Percentiles rank a stretch among this genome's conserved stretches.
Conservation (phyloP, 1,140 invertebrate genomes). For the Glossosoma conforme region DNA sequence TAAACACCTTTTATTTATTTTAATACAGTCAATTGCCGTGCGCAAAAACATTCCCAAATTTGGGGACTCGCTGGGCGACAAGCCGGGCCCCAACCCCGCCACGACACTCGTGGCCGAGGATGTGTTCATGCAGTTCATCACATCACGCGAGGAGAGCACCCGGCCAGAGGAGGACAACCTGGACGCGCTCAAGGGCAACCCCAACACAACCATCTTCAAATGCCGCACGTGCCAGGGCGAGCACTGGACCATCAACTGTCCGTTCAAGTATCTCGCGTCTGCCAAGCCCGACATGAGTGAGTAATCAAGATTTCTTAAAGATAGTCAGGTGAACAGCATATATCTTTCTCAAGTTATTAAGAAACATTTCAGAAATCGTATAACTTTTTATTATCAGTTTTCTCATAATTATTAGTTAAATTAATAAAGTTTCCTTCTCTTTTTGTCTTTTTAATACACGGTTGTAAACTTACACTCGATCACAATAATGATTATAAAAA, state of each 20-base stretch:
- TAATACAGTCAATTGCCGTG: conserved; percentile 72
- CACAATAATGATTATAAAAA: too few relatives aligned
- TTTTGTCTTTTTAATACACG: too few relatives aligned
- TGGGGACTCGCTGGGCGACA: conserved; percentile 83
- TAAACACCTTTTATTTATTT: too few relatives aligned
- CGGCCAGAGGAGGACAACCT: conserved; percentile 80
- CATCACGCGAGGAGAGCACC: conserved; percentile 79
- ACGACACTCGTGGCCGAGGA: conserved; percentile 96
- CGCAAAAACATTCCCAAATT: conserved; percentile 94
- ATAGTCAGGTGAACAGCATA: too few relatives aligned
- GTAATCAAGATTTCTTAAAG: background rate
- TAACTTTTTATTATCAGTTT: too few relatives aligned
- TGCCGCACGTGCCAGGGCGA: conserved; percentile 94
- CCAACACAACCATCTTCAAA: conserved; percentile 74
- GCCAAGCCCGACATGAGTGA: conserved; percentile 45
- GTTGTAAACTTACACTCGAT: too few relatives aligned
- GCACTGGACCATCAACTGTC: conserved; percentile 96
- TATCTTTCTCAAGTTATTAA: too few relatives aligned
- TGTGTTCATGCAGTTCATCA: conserved; percentile 90
- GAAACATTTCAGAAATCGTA: too few relatives aligned
- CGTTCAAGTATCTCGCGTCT: conserved; percentile 83
- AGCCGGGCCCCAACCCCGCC: conserved; percentile 91
- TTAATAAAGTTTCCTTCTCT: too few relatives aligned
- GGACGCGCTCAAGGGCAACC: conserved; percentile 53
- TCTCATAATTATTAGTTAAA: too few relatives aligned